A percentile compares a stretch with the other conserved stretches of the same genome.
These are phyloP conservation scores for Tokudaia muenninki DNA, from an alignment of 2,797 vertebrate species.

Conservation along the genomic window DNA sequence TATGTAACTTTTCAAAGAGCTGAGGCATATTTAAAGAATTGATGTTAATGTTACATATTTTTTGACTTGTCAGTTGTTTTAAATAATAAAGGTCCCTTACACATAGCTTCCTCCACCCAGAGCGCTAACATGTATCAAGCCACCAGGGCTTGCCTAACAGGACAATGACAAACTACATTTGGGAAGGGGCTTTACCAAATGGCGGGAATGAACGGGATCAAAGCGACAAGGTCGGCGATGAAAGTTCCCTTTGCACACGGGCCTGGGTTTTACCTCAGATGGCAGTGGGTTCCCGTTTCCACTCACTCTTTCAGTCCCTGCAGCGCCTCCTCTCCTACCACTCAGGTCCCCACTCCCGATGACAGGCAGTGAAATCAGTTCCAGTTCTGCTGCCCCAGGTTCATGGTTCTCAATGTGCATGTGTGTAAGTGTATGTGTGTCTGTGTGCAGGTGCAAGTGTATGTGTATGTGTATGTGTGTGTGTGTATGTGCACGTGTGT, in stretches of 20 bases:
- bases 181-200: neutral
- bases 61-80: neutral
- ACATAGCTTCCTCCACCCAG: neutral
- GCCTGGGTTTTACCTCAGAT: neutral
- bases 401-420: neutral
- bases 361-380: neutral
- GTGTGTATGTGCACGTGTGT: neutral
- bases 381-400: neutral
- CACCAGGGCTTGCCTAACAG: neutral
- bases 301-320: neutral
- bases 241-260: neutral
- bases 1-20: neutral
- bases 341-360: neutral
- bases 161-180: neutral
- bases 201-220: neutral
- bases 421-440: neutral
- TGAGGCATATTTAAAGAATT: neutral
- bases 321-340: too few species aligned
- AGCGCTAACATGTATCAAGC: neutral
- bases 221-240: neutral
- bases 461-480: rapidly evolving
- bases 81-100: neutral
- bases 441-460: neutral
- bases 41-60: neutral
- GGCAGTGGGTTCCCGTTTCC: rapidly evolving